A percentile compares a stretch with the other conserved stretches of the same genome.
Conservation (phyloP, 1,140 invertebrate genomes). For the Batillaria attramentaria region DNA sequence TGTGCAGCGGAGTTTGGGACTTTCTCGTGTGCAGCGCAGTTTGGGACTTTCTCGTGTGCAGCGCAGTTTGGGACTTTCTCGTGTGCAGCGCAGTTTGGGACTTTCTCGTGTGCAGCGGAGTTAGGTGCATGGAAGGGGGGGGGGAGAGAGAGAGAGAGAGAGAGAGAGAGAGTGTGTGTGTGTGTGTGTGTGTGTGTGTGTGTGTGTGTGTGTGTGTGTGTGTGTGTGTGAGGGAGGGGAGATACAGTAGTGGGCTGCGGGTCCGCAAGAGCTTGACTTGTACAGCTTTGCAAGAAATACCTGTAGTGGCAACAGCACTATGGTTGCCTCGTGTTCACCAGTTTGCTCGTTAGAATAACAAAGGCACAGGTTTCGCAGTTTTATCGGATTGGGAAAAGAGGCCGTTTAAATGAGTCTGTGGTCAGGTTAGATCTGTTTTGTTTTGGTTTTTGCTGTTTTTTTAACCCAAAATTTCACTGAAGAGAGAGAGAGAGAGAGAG, state of each 20-base stretch:
- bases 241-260: background rate
- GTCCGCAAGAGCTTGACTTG: background rate
- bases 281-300: background rate
- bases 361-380: too few species aligned
- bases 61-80: too few species aligned
- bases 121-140: background rate
- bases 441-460: background rate
- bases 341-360: too few species aligned
- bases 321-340: background rate
- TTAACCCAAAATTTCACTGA: background rate
- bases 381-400: too few species aligned
- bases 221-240: background rate
- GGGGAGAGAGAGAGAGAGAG: background rate
- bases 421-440: too few species aligned
- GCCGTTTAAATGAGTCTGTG: too few species aligned
- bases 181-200: conserved; percentile 17
- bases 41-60: too few species aligned
- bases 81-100: too few species aligned
- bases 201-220: conserved; percentile 1
- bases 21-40: too few species aligned
- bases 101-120: background rate
- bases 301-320: background rate
- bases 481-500: background rate
- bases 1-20: too few species aligned
- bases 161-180: conserved; percentile 11